Evolutionary conservation across 2,888 invertebrate genomes (phyloP).

Genomic region (Didymodactylos carnosus): DNA sequence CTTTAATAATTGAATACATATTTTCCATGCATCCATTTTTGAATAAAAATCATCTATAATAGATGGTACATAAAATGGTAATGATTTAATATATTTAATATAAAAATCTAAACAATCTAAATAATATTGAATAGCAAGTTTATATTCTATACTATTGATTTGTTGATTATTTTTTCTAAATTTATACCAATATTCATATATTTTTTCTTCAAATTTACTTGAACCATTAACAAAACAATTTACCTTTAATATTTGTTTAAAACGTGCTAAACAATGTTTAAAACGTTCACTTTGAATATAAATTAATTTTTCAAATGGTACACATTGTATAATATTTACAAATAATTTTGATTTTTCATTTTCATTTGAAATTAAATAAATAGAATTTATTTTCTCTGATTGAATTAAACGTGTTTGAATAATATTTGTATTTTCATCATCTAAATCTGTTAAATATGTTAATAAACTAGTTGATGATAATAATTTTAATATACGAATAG

Average conservation of each 20-base stretch:
- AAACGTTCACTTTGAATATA: not conserved
- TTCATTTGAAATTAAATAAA: too few species aligned
- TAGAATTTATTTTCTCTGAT: not conserved
- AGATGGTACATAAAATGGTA: too few species aligned
- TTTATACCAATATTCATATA: not conserved
- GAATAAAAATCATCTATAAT: not conserved
- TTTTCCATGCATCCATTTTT: not conserved
- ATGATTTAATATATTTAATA: not conserved
- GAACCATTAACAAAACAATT: not conserved
- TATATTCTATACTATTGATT: not conserved
- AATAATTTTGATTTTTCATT: not conserved
- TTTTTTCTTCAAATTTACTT: not conserved
- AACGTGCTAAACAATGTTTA: not conserved
- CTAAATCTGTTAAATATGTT: not conserved
- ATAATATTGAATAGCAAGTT: not conserved
- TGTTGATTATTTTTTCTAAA: not conserved
- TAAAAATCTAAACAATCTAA: not conserved
- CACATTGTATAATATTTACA: not conserved
- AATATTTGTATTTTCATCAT: not conserved
- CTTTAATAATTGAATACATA: not conserved
- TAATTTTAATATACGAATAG: not conserved
- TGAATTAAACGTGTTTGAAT: not conserved
- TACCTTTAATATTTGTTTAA: not conserved
- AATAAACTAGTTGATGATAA: not conserved
- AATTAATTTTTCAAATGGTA: not conserved